Evolutionary conservation across 2,888 invertebrate species (phyloP).

Genomic region (Hydropsyche betteni): DNA sequence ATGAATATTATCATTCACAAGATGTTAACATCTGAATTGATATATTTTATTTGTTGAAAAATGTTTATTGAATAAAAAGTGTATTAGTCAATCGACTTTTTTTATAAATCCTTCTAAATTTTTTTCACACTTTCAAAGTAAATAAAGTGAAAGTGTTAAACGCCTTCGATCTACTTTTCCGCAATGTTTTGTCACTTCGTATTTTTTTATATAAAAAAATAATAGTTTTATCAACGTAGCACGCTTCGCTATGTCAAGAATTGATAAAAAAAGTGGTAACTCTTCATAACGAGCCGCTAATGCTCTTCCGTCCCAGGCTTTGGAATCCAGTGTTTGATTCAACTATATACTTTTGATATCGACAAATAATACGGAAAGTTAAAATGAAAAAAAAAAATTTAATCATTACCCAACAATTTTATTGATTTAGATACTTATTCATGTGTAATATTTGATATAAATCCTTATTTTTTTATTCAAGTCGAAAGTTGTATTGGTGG

Average conservation of each 20-base stretch:
- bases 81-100: slow-evolving; percentile 31
- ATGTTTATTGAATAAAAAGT: slow-evolving; percentile 40
- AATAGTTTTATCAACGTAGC: background rate
- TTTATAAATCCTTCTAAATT: background rate
- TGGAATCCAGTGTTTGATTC: too few species aligned
- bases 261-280: slow-evolving; percentile 3
- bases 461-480: too few species aligned
- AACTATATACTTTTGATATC: too few species aligned
- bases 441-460: too few species aligned
- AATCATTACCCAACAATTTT: too few species aligned
- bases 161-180: background rate
- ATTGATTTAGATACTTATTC: too few species aligned
- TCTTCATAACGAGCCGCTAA: slow-evolving; percentile 7
- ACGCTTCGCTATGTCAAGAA: slow-evolving; percentile 7
- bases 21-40: slow-evolving; percentile 34
- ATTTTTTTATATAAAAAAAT: background rate
- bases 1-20: slow-evolving; percentile 34
- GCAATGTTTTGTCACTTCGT: background rate
- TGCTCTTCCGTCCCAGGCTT: background rate
- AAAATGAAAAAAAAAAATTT: too few species aligned
- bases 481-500: too few species aligned
- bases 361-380: too few species aligned
- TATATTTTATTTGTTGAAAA: slow-evolving; percentile 41
- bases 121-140: background rate
- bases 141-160: background rate